Conservation (phyloP, 1,140 invertebrate species). For the Drosophila micromelanica region DNA sequence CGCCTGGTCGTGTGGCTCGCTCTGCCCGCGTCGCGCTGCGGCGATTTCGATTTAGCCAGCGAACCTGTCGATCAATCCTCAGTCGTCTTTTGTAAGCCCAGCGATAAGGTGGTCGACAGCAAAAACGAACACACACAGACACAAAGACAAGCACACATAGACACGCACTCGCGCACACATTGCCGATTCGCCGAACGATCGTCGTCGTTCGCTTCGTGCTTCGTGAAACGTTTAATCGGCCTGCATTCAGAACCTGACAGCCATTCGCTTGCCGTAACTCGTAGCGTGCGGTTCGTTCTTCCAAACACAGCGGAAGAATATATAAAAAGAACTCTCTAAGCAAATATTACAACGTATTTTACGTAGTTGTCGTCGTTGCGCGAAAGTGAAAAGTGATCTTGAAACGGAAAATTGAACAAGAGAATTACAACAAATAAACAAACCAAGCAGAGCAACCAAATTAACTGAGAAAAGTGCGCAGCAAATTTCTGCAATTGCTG, state of each 20-base stretch:
- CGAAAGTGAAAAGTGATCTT: conserved; percentile 75
- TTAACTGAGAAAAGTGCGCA: conserved; percentile 38
- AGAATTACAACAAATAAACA: conserved; percentile 18
- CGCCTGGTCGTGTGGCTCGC: conserved; percentile 79
- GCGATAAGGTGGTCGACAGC: conserved; percentile 73
- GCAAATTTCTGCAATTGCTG: conserved; percentile 63
- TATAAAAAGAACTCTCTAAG: conserved; percentile 26
- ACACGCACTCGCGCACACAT: conserved; percentile 25
- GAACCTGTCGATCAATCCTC: conserved; percentile 84
- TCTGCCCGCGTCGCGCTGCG: conserved; percentile 63
- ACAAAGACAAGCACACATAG: conserved; percentile 1
- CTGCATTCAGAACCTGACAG: conserved; percentile 70
- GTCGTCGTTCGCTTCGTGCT: conserved; percentile 40
- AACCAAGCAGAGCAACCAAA: conserved; percentile 25
- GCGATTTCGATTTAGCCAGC: conserved; percentile 83
- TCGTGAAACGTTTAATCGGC: conserved; percentile 70
- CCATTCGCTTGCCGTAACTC: conserved; percentile 70
- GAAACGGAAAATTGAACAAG: conserved; percentile 29
- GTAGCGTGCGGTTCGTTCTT: conserved; percentile 70
- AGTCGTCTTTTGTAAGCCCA: conserved; percentile 80
- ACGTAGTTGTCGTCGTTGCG: conserved; percentile 56
- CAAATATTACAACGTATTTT: conserved; percentile 30
- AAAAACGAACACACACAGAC: conserved; percentile 10
- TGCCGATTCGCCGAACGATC: conserved; percentile 45
- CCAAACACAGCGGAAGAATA: conserved; percentile 35